A percentile compares a stretch with the other conserved stretches of the same genome.
Conservation (phyloP, 2,797 vertebrate species). For the Gambelia wislizenii region DNA sequence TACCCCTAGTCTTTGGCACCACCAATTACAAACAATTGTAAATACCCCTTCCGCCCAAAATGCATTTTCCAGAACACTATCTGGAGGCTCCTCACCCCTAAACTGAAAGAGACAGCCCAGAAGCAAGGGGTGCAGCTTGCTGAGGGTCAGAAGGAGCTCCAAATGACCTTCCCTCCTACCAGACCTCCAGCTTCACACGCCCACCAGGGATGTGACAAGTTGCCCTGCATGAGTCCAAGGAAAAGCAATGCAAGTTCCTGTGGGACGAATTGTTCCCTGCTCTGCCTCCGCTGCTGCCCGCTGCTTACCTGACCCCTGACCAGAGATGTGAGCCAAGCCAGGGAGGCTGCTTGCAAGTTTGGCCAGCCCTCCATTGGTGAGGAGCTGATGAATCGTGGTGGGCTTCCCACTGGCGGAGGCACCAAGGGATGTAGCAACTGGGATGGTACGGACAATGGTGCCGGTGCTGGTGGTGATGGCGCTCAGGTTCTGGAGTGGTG, state of each 20-base stretch:
- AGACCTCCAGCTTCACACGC: background rate
- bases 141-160: too few relatives aligned
- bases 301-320: slow-evolving; percentile 90
- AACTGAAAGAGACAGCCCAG: too few relatives aligned
- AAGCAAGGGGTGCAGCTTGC: too few relatives aligned
- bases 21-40: too few relatives aligned
- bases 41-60: too few relatives aligned
- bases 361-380: slow-evolving; percentile 92
- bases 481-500: slow-evolving; percentile 81
- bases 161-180: too few relatives aligned
- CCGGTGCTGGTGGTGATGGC: slow-evolving; percentile 81
- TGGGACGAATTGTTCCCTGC: rapidly evolving
- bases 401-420: slow-evolving; percentile 84
- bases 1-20: too few relatives aligned
- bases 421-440: slow-evolving; percentile 86
- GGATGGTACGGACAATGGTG: slow-evolving; percentile 89
- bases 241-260: background rate
- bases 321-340: slow-evolving; percentile 93
- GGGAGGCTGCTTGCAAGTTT: slow-evolving; percentile 95
- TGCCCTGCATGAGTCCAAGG: background rate
- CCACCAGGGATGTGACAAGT: background rate
- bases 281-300: too few relatives aligned
- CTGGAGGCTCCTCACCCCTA: too few relatives aligned
- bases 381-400: slow-evolving; percentile 95
- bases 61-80: too few relatives aligned